These are phyloP conservation scores for Choristoneura fumiferana DNA, from an alignment of 1,140 invertebrate genomes.

Conservation along the genomic window DNA sequence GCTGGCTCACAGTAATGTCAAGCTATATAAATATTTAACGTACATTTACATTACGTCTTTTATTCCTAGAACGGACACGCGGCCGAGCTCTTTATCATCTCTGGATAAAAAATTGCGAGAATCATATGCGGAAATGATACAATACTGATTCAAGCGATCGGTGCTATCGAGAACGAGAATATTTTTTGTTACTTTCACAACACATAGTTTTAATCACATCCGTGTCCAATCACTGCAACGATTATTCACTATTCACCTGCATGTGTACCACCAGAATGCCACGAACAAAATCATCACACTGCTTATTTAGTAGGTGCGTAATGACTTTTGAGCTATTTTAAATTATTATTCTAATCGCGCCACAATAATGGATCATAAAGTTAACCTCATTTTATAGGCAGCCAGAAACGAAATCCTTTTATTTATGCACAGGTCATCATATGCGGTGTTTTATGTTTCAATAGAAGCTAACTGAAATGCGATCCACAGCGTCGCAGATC, in stretches of 20 bases:
- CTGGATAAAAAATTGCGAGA: constrained; percentile 5
- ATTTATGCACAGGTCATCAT: constrained; percentile 17
- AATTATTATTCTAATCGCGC: constrained; percentile 13
- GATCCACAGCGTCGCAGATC: constrained; percentile 11
- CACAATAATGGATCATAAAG: constrained; percentile 18
- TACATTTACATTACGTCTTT: no score
- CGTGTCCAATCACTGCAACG: neutral
- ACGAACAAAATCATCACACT: constrained; percentile 4
- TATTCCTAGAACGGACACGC: no score
- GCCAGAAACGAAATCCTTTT: neutral
- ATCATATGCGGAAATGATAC: constrained; percentile 8
- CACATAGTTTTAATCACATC: neutral
- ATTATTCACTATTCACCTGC: neutral
- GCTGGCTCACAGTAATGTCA: no score
- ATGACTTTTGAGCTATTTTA: constrained; percentile 17
- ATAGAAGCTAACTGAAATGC: constrained; percentile 17
- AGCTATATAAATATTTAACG: no score
- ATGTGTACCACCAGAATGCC: neutral
- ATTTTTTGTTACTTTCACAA: neutral
- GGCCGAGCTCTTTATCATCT: constrained; percentile 11
- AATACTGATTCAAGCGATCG: neutral
- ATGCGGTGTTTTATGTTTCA: constrained; percentile 6
- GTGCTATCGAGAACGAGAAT: neutral
- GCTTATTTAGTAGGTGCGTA: constrained; percentile 1
- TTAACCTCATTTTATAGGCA: constrained; percentile 22